Evolutionary conservation across 2,113 vertebrate species (phyloP), one percentile per base, ranked within the genome.

Genomic region (Alethe diademata): DNA sequence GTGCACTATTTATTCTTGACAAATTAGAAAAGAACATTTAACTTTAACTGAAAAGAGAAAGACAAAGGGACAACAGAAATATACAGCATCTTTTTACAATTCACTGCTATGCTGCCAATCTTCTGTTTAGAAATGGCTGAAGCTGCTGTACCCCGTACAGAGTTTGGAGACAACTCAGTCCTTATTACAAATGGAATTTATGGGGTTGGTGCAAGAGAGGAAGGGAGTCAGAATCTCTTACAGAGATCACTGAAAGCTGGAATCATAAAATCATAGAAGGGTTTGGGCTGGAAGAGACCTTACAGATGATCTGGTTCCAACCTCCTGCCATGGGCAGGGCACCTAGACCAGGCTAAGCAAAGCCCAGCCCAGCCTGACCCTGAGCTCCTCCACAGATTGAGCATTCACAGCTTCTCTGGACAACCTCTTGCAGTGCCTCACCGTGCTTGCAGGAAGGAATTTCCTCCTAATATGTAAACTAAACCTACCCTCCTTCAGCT

Each of bases 1-100:
- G 54, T 67, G 56, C 26, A 43, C n/a, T 96, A 90, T 95, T 92
- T 95, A 86, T 94, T 88, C 71, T 25, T 58, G 67, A 66, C 24
- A 79, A 93, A 80, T 71, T 71, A 36, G 40, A 75, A 82, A 61
- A 23, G 29, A 36, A 64, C 8, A 67, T 14, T 43, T 40, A 81
- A 42, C 13, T 78, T 56, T 19, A 75, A 47, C 17, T 45, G 45
- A 86, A 80, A 66, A 24, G 19, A 56, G 43, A 90, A 81, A 67
- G 58, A 60, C 38, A 86, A 57, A 38, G 35, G 36, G 54, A 42
- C 18, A 42, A 73, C 45, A 42, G 14, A n/a, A 86, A 62, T n/a
- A 26, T 0, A 3, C 11, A 47, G 25, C 14, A 29, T 12, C 14
- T 81, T 43, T 48, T 42, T 29, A 81, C 0, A 1, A 17, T 35